These are phyloP conservation scores for Fragum fragum DNA, from an alignment of 2,888 invertebrate species.

Conservation along the genomic window DNA sequence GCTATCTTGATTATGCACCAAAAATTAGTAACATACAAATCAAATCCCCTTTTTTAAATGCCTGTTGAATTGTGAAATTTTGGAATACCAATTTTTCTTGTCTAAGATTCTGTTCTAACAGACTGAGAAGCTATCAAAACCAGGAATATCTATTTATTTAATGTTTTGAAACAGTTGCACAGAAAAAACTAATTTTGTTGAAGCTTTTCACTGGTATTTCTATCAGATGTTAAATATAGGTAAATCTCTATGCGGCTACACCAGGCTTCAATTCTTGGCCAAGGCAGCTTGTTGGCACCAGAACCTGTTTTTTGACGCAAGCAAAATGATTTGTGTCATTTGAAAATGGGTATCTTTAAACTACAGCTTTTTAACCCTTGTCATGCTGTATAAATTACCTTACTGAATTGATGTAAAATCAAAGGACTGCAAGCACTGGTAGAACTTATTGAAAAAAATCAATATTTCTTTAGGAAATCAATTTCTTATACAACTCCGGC, in stretches of 20 bases:
- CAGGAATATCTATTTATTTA: background rate
- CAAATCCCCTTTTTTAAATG: background rate
- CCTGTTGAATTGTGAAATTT: background rate
- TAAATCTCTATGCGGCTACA: background rate
- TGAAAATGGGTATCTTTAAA: background rate
- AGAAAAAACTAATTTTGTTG: constrained; percentile 7
- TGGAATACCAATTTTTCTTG: background rate
- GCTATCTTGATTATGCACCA: too few species aligned
- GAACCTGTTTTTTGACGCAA: constrained; percentile 13
- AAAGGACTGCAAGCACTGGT: too few species aligned
- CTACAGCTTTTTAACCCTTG: too few species aligned
- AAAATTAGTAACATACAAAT: background rate
- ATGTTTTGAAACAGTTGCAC: constrained; percentile 25
- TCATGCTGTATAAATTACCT: too few species aligned
- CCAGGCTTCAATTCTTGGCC: constrained; percentile 6
- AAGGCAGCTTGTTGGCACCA: background rate
- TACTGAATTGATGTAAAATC: too few species aligned
- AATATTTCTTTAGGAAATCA: too few species aligned
- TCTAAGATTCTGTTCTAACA: background rate
- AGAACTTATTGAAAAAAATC: too few species aligned
- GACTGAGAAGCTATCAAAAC: background rate
- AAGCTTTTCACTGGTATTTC: background rate
- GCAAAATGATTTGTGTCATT: constrained; percentile 12
- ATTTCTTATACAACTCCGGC: too few species aligned
- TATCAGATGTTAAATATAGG: constrained; percentile 8